These are phyloP conservation scores for Anthophora plumipes DNA, from an alignment of 2,888 invertebrate genomes.

Conservation along the genomic window DNA sequence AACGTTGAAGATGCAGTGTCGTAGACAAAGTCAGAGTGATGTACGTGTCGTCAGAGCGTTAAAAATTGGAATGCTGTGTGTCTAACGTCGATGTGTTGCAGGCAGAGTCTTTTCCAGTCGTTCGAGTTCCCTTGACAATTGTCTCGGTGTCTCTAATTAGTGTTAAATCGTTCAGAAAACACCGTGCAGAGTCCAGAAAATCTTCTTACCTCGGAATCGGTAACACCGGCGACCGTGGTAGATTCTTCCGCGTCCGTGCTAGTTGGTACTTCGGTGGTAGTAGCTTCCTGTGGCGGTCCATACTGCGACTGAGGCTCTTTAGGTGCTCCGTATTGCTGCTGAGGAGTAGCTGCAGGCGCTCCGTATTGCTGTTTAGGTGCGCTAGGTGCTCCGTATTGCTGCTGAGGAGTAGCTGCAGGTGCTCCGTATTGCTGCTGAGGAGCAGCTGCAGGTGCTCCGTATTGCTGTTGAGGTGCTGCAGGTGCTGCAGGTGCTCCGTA, in stretches of 20 bases:
- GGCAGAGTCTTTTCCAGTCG: too few relatives aligned
- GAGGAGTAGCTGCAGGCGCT: slow-evolving; percentile 64
- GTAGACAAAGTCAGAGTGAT: too few relatives aligned
- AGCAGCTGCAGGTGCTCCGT: slow-evolving; percentile 66
- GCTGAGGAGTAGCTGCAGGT: slow-evolving; percentile 67
- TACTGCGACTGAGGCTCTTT: slow-evolving; percentile 70
- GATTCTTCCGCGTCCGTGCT: slow-evolving; percentile 80
- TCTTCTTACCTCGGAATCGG: slow-evolving; percentile 78
- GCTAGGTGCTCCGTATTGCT: slow-evolving; percentile 66
- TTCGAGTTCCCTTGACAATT: too few relatives aligned
- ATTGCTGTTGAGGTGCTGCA: slow-evolving; percentile 63
- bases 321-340: slow-evolving; percentile 69
- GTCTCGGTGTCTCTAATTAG: too few relatives aligned
- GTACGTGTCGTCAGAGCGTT: too few relatives aligned
- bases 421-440: slow-evolving; percentile 70
- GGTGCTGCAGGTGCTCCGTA: slow-evolving; percentile 56
- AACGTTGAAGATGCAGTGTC: too few relatives aligned
- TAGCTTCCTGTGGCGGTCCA: slow-evolving; percentile 78
- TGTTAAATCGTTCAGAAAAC: too few relatives aligned
- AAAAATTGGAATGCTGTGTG: too few relatives aligned
- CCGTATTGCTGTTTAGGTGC: slow-evolving; percentile 70
- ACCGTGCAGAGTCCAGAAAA: neutral
- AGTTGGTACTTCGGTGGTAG: slow-evolving; percentile 80
- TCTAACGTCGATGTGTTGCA: too few relatives aligned
- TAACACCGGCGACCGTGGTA: slow-evolving; percentile 80